phyloP scores from a whole-genome alignment of 2,113 vertebrate genomes.

The Eulacestoma nigropectus region DNA sequence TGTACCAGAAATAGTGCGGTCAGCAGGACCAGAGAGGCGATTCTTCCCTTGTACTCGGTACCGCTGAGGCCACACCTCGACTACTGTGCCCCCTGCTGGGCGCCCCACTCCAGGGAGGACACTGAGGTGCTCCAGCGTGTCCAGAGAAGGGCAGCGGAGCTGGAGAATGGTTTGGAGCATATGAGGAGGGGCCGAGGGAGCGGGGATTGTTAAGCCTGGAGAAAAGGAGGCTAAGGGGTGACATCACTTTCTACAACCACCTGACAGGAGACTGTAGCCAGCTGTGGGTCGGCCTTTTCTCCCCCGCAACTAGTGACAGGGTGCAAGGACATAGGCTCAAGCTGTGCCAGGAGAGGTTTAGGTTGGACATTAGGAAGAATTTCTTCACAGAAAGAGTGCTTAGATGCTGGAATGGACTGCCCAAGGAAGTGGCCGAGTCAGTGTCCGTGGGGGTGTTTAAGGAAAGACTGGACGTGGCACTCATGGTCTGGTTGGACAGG shows the following conservation, averaged over 20 bases:
- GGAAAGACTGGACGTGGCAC: neutral
- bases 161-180: too few relatives aligned
- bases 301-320: neutral
- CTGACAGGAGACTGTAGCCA: neutral
- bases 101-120: neutral
- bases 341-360: neutral
- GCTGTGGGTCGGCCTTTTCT: too few relatives aligned
- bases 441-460: neutral
- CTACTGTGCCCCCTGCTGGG: neutral
- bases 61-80: neutral
- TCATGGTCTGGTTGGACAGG: too few relatives aligned
- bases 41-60: neutral
- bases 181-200: neutral
- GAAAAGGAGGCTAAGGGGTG: neutral
- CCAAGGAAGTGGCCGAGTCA: neutral
- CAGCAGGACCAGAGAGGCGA: too few relatives aligned
- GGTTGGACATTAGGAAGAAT: too few relatives aligned
- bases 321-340: neutral
- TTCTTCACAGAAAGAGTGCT: neutral
- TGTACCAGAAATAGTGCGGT: neutral
- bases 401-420: neutral
- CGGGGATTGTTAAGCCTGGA: fast-evolving
- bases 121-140: neutral
- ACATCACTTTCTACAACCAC: neutral
- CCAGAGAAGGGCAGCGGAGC: neutral